Evolutionary conservation across 2,888 invertebrate genomes (phyloP).

Genomic region (Sclerodermus sp.): DNA sequence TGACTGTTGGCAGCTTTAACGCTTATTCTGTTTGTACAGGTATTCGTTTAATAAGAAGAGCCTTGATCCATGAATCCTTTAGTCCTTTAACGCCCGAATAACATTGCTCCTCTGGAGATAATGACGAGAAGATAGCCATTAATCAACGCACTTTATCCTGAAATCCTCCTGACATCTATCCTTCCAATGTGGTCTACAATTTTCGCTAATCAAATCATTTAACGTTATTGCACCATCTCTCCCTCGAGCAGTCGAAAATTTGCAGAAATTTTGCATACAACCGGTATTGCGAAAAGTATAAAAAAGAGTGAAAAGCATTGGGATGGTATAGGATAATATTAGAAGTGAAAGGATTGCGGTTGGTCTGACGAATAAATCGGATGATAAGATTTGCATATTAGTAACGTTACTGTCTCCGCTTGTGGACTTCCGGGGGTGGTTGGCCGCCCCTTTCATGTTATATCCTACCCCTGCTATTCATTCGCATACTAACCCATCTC

Average conservation of each 20-base stretch:
- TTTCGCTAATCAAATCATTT: no score
- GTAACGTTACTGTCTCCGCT: constrained; percentile 35
- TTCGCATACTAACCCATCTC: constrained; percentile 33
- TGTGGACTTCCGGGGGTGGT: constrained; percentile 13
- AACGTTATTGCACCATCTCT: no score
- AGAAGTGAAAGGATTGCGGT: neutral
- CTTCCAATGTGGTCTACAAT: no score
- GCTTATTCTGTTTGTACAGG: constrained; percentile 35
- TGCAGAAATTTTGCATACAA: no score
- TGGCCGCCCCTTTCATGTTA: constrained; percentile 44
- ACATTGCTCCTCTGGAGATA: constrained; percentile 25
- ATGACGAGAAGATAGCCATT: constrained; percentile 24
- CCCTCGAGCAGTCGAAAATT: no score
- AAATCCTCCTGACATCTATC: no score
- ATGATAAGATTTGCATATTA: constrained; percentile 47
- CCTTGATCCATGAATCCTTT: constrained; percentile 23
- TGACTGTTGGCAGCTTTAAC: constrained; percentile 30
- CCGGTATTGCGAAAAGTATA: no score
- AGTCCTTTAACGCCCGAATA: constrained; percentile 27
- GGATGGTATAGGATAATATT: no score
- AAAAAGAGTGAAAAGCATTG: no score
- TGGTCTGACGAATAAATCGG: constrained; percentile 27
- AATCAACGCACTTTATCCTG: constrained; percentile 26
- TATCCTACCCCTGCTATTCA: constrained; percentile 33
- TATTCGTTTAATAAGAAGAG: constrained; percentile 21